Percentiles rank a stretch among this genome's conserved stretches.
phyloP scores from a whole-genome alignment of 2,888 invertebrate genomes.

The Stenichneumon culpator region DNA sequence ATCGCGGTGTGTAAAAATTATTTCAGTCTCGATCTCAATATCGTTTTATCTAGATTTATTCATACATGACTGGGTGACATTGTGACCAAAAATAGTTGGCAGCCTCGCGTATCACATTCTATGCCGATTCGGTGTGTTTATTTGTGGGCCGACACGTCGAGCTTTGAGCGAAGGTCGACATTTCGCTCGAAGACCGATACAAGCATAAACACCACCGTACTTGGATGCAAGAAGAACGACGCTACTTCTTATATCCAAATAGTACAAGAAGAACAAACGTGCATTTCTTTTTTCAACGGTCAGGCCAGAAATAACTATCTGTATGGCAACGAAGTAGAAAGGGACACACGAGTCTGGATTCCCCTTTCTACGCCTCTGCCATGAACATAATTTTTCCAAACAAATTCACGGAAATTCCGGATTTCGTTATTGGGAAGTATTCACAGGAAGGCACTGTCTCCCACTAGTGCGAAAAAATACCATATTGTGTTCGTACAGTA shows the following conservation, averaged over 20 bases:
- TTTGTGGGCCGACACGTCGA: constrained; percentile 61
- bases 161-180: constrained; percentile 61
- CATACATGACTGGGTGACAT: constrained; percentile 21
- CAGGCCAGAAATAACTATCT: constrained; percentile 24
- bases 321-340: no score
- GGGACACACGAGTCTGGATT: not conserved
- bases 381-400: not conserved
- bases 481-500: no score
- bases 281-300: constrained; percentile 38
- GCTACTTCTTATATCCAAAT: not conserved
- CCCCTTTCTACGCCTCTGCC: not conserved
- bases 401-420: not conserved
- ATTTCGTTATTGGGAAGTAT: not conserved
- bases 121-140: constrained; percentile 46
- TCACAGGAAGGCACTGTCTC: not conserved
- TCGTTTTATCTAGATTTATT: not conserved
- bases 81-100: constrained; percentile 39
- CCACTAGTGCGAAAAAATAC: no score
- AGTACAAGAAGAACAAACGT: no score
- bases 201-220: constrained; percentile 35
- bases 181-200: constrained; percentile 54
- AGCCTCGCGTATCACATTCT: constrained; percentile 26
- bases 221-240: constrained; percentile 36
- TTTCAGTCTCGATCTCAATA: not conserved
- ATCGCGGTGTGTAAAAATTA: not conserved